Evolutionary conservation across 2,113 vertebrate species (phyloP).

Genomic region (Nycticebus coucang): DNA sequence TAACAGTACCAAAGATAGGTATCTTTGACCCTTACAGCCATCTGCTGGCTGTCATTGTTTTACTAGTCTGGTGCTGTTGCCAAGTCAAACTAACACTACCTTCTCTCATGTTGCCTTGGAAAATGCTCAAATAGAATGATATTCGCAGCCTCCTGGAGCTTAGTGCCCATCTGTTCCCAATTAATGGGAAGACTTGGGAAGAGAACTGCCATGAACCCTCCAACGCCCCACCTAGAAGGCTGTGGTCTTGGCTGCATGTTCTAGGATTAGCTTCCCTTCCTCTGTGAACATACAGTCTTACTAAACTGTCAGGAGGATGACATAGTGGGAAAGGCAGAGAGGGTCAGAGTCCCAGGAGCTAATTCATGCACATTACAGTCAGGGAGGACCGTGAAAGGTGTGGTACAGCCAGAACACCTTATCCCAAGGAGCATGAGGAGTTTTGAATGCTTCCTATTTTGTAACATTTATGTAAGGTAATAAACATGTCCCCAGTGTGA

Average conservation of each 20-base stretch:
- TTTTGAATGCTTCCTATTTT: not conserved
- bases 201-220: not conserved
- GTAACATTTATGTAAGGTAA: not conserved
- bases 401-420: not conserved
- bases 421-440: not conserved
- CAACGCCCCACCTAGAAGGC: not conserved
- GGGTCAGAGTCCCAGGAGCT: not conserved
- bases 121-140: conserved; percentile 28
- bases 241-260: not conserved
- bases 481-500: not conserved
- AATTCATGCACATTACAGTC: not conserved
- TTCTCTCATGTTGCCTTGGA: not conserved
- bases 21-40: not conserved
- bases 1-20: not conserved
- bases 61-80: not conserved
- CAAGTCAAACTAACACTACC: conserved; percentile 24
- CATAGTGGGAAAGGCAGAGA: not conserved
- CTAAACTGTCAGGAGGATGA: not conserved
- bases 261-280: not conserved
- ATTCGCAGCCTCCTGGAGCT: not conserved
- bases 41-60: not conserved
- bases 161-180: conserved; percentile 34
- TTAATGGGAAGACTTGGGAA: conserved; percentile 3
- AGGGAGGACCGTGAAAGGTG: not conserved
- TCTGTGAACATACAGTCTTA: not conserved